These are phyloP conservation scores for Decapterus maruadsi DNA, from an alignment of 2,797 vertebrate genomes.

Conservation along the genomic window DNA sequence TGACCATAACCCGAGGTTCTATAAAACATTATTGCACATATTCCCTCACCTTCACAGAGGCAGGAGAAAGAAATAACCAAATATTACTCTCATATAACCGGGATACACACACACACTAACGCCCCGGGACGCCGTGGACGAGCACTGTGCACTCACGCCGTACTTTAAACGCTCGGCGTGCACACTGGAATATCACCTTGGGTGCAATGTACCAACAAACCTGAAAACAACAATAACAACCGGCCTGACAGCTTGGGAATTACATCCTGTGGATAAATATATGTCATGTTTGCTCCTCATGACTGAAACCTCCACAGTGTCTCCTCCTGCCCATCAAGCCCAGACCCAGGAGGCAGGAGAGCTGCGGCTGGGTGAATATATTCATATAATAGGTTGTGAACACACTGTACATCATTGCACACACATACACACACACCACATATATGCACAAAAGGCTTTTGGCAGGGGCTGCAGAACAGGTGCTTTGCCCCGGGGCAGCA, in stretches of 20 bases:
- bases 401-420: slow-evolving; percentile 8
- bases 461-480: slow-evolving; percentile 51
- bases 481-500: slow-evolving; percentile 41
- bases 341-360: slow-evolving; percentile 34
- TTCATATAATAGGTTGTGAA: slow-evolving; percentile 43
- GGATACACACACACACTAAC: slow-evolving; percentile 32
- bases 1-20: slow-evolving; percentile 55
- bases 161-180: slow-evolving; percentile 38
- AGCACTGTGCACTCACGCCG: slow-evolving; percentile 19
- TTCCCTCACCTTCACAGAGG: slow-evolving; percentile 51
- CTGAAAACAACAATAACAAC: slow-evolving; percentile 71
- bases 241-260: slow-evolving; percentile 61
- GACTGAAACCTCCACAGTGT: slow-evolving; percentile 41
- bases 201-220: slow-evolving; percentile 61
- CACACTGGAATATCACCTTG: slow-evolving; percentile 56
- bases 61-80: slow-evolving; percentile 63
- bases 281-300: slow-evolving; percentile 60
- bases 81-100: slow-evolving; percentile 59
- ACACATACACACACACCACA: slow-evolving; percentile 19
- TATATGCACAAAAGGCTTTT: slow-evolving; percentile 25
- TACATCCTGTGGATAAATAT: slow-evolving; percentile 61
- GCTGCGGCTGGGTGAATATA: slow-evolving; percentile 47
- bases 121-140: slow-evolving; percentile 35
- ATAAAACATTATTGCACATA: slow-evolving; percentile 64
- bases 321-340: slow-evolving; percentile 32